A percentile compares a stretch with the other conserved stretches of the same genome.
phyloP scores from a whole-genome alignment of 2,797 vertebrate genomes.

The Neosilurus mollespiculum region DNA sequence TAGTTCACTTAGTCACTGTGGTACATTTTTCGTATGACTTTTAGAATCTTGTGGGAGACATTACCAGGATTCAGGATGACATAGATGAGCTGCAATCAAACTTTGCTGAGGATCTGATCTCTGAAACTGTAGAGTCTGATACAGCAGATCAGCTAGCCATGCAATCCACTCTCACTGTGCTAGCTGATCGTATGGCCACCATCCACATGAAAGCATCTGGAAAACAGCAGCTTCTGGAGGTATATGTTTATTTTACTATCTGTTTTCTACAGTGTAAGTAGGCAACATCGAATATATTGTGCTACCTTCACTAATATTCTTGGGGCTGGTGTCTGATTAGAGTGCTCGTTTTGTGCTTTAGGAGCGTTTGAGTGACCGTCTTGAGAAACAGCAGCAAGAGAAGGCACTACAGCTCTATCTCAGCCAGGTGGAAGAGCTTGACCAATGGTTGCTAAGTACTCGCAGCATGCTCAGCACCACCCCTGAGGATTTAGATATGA shows the following conservation, averaged over 20 bases:
- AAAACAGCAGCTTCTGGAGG: conserved; percentile 92
- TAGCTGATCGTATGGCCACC: conserved; percentile 93
- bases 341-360: conserved; percentile 56
- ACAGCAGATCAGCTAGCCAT: conserved; percentile 85
- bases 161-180: conserved; percentile 89
- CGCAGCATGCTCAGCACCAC: conserved; percentile 76
- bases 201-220: conserved; percentile 96
- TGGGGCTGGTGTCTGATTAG: not conserved
- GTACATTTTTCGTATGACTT: not conserved
- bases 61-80: conserved; percentile 93
- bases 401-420: conserved; percentile 89
- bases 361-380: conserved; percentile 90
- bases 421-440: conserved; percentile 90
- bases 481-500: conserved; percentile 87
- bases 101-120: conserved; percentile 83
- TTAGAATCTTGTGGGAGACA: conserved; percentile 93
- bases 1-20: not conserved
- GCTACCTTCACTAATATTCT: conserved; percentile 1
- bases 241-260: conserved; percentile 50
- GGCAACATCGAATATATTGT: not conserved
- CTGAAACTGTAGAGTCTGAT: conserved; percentile 76
- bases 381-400: conserved; percentile 91
- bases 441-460: conserved; percentile 88
- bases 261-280: not conserved
- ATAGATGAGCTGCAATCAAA: conserved; percentile 86